Evolutionary conservation across 2,797 vertebrate genomes (phyloP).

Genomic region (Peromyscus melanophrys): DNA sequence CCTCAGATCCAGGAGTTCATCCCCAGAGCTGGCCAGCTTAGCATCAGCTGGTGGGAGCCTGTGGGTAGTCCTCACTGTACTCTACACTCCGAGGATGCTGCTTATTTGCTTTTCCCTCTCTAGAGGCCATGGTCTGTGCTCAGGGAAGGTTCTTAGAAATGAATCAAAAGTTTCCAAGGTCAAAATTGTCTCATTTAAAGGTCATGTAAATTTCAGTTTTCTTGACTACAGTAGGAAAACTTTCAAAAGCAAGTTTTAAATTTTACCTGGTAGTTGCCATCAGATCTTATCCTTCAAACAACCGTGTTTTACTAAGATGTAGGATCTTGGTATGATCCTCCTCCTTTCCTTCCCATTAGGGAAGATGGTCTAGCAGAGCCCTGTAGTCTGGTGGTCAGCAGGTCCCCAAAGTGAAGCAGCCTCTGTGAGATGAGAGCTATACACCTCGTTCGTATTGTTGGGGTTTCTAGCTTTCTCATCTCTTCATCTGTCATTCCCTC

Average conservation of each 20-base stretch:
- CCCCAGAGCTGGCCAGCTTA: background rate
- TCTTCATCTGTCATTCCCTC: background rate
- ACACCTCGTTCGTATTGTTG: background rate
- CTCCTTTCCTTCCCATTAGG: background rate
- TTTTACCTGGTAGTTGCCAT: background rate
- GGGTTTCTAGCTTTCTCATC: background rate
- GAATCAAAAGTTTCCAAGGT: background rate
- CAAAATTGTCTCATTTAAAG: conserved; percentile 6
- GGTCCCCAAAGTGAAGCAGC: background rate
- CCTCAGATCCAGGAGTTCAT: background rate
- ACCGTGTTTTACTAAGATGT: background rate
- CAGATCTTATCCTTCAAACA: background rate
- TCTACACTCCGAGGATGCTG: background rate
- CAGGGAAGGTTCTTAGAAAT: background rate
- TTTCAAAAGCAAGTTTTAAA: conserved; percentile 38
- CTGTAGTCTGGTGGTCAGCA: background rate
- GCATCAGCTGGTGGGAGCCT: background rate
- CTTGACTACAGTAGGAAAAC: conserved; percentile 32
- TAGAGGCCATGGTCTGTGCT: background rate
- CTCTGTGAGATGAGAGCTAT: background rate
- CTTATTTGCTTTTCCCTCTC: background rate
- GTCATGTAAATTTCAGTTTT: conserved; percentile 4
- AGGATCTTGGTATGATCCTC: background rate
- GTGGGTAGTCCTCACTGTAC: background rate
- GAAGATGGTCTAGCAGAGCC: background rate